phyloP scores from a whole-genome alignment of 2,113 vertebrate genomes.

The Anhinga anhinga region DNA sequence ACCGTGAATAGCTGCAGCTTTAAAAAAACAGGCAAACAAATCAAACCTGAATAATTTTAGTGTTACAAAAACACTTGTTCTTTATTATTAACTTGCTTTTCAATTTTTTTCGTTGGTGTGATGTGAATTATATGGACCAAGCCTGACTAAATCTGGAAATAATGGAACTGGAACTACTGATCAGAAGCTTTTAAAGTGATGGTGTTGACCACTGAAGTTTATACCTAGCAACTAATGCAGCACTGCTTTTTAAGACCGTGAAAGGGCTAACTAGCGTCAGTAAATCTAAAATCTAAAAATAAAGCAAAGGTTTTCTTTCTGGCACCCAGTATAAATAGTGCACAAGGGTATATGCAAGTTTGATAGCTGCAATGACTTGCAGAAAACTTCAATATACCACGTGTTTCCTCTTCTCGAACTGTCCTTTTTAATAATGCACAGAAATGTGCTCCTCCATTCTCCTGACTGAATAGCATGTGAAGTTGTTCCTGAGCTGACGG shows the following conservation, averaged over 20 bases:
- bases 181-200: not conserved
- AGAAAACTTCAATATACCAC: not conserved
- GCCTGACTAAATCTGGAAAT: not conserved
- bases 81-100: not conserved
- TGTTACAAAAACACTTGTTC: not conserved
- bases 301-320: not conserved
- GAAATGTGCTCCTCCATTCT: not conserved
- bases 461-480: not conserved
- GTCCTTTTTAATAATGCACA: not conserved
- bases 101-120: not conserved
- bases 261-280: not conserved
- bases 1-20: not conserved
- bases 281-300: not conserved
- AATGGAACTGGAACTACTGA: not conserved
- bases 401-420: not conserved
- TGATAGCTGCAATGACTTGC: not conserved
- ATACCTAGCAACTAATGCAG: not conserved
- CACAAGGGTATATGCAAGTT: not conserved
- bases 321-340: not conserved
- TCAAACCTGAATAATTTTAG: rapidly evolving
- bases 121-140: not conserved
- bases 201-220: not conserved
- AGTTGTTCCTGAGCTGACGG: not conserved
- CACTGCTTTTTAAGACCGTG: not conserved
- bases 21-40: not conserved